Evolutionary conservation across 2,113 vertebrate species (phyloP).

Genomic region (Dasypus novemcinctus): DNA sequence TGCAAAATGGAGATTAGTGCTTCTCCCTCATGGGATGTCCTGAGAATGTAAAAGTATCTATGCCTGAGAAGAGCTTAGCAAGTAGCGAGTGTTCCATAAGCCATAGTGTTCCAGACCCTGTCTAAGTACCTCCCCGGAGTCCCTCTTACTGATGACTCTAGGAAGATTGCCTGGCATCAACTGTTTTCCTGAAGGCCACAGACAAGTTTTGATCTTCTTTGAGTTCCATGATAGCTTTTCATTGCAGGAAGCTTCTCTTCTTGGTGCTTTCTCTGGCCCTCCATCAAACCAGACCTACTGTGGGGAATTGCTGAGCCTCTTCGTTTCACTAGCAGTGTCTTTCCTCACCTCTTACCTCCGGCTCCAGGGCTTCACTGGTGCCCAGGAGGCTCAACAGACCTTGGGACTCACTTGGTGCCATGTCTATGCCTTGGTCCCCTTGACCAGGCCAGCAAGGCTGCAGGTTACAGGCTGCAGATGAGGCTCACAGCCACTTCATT

Average conservation of each 20-base stretch:
- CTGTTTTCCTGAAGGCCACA: not conserved
- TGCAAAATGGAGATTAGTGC: not conserved
- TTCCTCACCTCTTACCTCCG: not conserved
- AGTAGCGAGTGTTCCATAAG: not conserved
- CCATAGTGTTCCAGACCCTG: not conserved
- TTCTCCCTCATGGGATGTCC: not conserved
- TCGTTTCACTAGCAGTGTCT: accelerated
- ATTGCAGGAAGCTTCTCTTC: accelerated
- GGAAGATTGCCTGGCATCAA: not conserved
- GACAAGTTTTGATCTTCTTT: not conserved
- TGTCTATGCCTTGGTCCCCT: not conserved
- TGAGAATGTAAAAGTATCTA: not conserved
- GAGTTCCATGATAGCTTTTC: not conserved
- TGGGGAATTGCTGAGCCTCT: not conserved
- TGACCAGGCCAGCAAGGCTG: accelerated
- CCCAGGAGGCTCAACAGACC: not conserved
- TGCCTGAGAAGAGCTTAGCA: not conserved
- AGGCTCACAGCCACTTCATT: not conserved
- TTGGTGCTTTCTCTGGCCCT: not conserved
- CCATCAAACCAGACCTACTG: too few species aligned
- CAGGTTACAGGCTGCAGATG: not conserved
- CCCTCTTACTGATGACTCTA: not conserved
- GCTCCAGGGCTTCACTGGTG: not conserved
- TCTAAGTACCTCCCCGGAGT: not conserved
- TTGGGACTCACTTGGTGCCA: not conserved